Base-by-base conservation (phyloP, 2,888 invertebrate genomes). In the Lypha dubia region DNA sequence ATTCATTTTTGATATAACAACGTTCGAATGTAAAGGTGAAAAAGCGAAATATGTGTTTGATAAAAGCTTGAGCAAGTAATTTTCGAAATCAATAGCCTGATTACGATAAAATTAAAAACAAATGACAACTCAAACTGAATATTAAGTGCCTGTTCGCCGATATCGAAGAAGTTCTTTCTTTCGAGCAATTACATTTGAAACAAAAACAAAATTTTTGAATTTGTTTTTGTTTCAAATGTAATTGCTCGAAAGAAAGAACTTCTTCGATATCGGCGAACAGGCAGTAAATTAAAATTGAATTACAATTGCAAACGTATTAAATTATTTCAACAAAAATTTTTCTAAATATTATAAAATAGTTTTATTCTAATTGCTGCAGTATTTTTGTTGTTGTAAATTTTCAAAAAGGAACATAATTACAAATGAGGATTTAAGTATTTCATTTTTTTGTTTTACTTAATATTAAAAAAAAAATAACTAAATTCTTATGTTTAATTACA, bases 331-430 rank as follows among this genome's bases (percentile, higher is more conserved):
- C n/a, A 60, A 35, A 38, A 38, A 38, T 38, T n/a, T n/a, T n/a
- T n/a, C n/a, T n/a, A n/a, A n/a, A n/a, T n/a, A n/a, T n/a, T n/a
- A n/a, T 38, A 38, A 38, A 13, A 38, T 38, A 15, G 15, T 74
- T 22, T 32, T 58, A 15, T 53, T 60, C 22, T 53, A 51, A 32
- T 24, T 41, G 32, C 60, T 73, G 65, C 46, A 15, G 32, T 51
- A 17, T 46, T 53, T 60, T 51, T 81, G 56, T 51, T 70, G 46
- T 56, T 82, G 70, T 70, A 46, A 51, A 70, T 49, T 63, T 79
- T 7, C 20, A 46, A 22, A 53, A 88, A 91, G 90, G 90, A 90
- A 90, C 90, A 90, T 89, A 90, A 91, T 90, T 90, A 89, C 91
- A 91, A 90, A 90, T 89, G 88, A 91, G 87, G 88, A 89, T 87